phyloP scores from a whole-genome alignment of 2,888 invertebrate species.

The Acrocera orbiculus region DNA sequence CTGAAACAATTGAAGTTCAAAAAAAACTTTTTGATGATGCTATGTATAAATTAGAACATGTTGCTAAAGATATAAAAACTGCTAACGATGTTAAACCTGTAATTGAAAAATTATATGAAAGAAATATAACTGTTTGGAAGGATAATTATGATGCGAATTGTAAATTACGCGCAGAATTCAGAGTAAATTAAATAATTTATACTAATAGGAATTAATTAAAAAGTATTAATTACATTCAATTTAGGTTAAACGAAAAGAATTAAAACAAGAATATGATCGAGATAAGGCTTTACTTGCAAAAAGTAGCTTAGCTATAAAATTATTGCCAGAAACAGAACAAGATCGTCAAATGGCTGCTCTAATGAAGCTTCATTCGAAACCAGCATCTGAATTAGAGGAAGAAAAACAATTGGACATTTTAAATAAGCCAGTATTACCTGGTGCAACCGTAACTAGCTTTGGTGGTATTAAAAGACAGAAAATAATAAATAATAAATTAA shows the following conservation, averaged over 20 bases:
- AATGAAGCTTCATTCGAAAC: conserved; percentile 46
- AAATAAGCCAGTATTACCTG: conserved; percentile 38
- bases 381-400: conserved; percentile 39
- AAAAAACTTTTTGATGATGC: conserved; percentile 85
- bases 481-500: conserved; percentile 26
- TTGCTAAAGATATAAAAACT: conserved; percentile 54
- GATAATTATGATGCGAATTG: conserved; percentile 89
- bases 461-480: conserved; percentile 40
- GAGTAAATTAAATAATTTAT: conserved; percentile 39
- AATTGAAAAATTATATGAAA: conserved; percentile 55
- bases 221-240: conserved; percentile 14
- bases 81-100: conserved; percentile 54
- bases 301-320: conserved; percentile 55
- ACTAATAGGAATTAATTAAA: conserved; percentile 1
- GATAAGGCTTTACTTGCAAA: conserved; percentile 56
- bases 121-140: conserved; percentile 68
- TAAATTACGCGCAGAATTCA: conserved; percentile 63
- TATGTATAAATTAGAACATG: conserved; percentile 95
- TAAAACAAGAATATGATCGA: conserved; percentile 45
- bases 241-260: conserved; percentile 54
- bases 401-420: conserved; percentile 35
- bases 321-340: conserved; percentile 63
- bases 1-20: conserved; percentile 80
- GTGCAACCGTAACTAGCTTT: conserved; percentile 35
- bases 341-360: conserved; percentile 65